Percentiles rank a stretch among this genome's conserved stretches.
Conservation (phyloP, 2,113 vertebrate species). For the Meleagris gallopavo region DNA sequence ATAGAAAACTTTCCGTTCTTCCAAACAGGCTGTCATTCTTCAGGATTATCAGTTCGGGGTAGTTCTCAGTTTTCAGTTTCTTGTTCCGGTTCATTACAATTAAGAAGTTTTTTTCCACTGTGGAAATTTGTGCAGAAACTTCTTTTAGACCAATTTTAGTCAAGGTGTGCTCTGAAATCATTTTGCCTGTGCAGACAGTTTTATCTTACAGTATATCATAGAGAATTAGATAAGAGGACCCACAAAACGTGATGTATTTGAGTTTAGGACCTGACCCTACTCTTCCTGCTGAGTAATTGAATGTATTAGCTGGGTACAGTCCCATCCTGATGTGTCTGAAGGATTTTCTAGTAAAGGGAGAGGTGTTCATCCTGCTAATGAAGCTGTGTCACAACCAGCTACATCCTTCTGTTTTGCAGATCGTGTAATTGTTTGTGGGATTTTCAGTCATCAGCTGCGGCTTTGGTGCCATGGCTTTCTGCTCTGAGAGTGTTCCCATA, state of each 20-base stretch:
- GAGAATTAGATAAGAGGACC: not conserved
- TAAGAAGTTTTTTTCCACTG: not conserved
- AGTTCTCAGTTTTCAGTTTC: not conserved
- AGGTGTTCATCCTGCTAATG: not conserved
- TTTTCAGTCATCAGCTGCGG: not conserved
- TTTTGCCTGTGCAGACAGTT: not conserved
- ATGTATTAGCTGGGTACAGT: not conserved
- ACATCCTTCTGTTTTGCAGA: not conserved
- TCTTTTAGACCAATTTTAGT: not conserved
- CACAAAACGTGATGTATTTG: fast-evolving
- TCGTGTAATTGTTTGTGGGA: not conserved
- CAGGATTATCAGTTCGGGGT: not conserved
- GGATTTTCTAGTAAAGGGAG: not conserved
- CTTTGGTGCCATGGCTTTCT: not conserved
- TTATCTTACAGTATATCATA: not conserved
- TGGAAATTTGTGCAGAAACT: not conserved
- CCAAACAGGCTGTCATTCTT: not conserved
- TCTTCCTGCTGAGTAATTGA: not conserved
- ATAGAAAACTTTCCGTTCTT: not conserved
- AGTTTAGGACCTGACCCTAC: not conserved
- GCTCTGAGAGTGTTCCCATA: not conserved
- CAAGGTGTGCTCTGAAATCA: not conserved
- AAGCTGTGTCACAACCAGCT: not conserved
- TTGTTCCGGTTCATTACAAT: not conserved
- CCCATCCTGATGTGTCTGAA: fast-evolving